phyloP scores from a whole-genome alignment of 2,113 vertebrate species.

The Sapayoa aenigma region DNA sequence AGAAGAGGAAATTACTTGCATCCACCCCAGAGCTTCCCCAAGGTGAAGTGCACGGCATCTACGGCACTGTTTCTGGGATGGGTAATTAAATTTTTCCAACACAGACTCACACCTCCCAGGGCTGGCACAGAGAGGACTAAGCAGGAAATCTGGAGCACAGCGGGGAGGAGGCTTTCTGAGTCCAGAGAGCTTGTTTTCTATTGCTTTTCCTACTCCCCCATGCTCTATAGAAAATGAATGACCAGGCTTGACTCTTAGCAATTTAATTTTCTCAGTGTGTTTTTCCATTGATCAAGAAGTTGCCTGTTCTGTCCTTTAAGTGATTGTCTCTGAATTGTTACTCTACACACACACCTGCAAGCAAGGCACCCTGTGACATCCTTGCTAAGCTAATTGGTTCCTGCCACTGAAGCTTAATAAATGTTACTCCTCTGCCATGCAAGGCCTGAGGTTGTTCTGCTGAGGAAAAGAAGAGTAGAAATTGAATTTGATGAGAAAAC shows the following conservation, averaged over 20 bases:
- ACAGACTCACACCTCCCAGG: not conserved
- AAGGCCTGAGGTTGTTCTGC: not conserved
- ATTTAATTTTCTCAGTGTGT: conserved; percentile 25
- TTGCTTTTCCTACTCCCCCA: not conserved
- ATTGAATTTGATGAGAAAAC: not conserved
- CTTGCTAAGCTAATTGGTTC: not conserved
- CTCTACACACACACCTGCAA: not conserved
- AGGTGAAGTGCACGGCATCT: not conserved
- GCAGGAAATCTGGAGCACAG: not conserved
- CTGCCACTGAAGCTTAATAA: not conserved
- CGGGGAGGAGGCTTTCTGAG: accelerated
- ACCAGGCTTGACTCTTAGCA: not conserved
- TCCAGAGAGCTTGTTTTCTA: not conserved
- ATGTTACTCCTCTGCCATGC: not conserved
- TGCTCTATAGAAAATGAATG: not conserved
- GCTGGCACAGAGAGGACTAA: not conserved
- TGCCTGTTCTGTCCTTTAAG: not conserved
- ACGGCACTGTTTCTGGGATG: not conserved
- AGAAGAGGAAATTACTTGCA: not conserved
- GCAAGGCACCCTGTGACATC: not conserved
- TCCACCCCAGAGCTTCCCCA: not conserved
- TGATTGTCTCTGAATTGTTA: not conserved
- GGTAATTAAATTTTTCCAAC: not conserved
- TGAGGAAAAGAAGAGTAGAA: not conserved
- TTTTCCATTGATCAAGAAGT: conserved; percentile 1